phyloP scores from a whole-genome alignment of 2,113 vertebrate genomes.

The Myiagra hebetior region DNA sequence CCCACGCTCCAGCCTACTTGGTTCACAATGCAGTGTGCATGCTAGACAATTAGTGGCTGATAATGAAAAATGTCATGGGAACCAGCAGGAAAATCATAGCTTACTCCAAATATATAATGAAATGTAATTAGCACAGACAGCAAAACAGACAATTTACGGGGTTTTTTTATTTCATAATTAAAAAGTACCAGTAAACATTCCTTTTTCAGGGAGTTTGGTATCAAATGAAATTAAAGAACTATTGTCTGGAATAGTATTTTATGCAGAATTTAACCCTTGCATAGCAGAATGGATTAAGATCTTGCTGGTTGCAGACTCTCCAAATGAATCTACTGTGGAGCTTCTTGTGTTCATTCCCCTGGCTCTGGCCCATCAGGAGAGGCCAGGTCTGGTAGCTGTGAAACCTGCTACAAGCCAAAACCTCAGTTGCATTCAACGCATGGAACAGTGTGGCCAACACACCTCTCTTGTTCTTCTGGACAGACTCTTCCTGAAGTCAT shows the following conservation, averaged over 20 bases:
- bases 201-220: slow-evolving; percentile 63
- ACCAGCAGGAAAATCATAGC: slow-evolving; percentile 78
- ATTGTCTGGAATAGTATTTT: slow-evolving; percentile 44
- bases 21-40: slow-evolving; percentile 64
- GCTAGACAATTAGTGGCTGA: slow-evolving; percentile 76
- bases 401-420: neutral
- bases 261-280: slow-evolving; percentile 44
- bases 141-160: slow-evolving; percentile 78
- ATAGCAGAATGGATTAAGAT: neutral
- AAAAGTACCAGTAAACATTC: slow-evolving; percentile 72
- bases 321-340: neutral
- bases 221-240: slow-evolving; percentile 54
- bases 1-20: slow-evolving; percentile 76
- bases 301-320: neutral
- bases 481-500: neutral
- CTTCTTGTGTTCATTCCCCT: neutral
- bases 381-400: neutral
- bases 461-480: neutral
- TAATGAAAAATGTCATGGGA: slow-evolving; percentile 80
- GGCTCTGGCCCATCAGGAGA: neutral
- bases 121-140: slow-evolving; percentile 79
- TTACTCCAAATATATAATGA: slow-evolving; percentile 76
- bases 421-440: neutral
- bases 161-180: slow-evolving; percentile 49
- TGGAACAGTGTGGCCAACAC: neutral